Conservation (phyloP, 2,797 vertebrate genomes). For the Trematomus bernacchii region DNA sequence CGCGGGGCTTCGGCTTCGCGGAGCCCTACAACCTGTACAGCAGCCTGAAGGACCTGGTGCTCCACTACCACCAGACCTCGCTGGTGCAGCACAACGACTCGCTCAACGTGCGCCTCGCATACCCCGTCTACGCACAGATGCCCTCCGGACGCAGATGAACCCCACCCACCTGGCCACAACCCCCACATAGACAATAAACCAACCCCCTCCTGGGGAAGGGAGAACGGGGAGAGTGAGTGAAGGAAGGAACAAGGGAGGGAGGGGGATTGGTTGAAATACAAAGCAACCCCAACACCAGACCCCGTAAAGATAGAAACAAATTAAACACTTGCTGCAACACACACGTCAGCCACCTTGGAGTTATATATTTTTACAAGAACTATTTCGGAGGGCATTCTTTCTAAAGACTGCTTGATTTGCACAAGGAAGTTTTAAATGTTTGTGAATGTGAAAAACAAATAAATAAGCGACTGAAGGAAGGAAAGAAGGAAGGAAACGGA, state of each 20-base stretch:
- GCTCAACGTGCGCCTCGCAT: conserved; percentile 94
- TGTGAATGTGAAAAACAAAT: conserved; percentile 95
- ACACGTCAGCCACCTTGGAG: conserved; percentile 88
- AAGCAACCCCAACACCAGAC: conserved; percentile 56
- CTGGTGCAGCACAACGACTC: conserved; percentile 98
- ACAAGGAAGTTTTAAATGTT: conserved; percentile 96
- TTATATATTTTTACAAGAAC: conserved; percentile 96
- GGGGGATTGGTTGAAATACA: conserved; percentile 22
- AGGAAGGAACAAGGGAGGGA: conserved; percentile 7
- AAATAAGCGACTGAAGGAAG: conserved; percentile 58
- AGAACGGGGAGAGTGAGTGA: conserved; percentile 5
- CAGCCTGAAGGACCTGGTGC: conserved; percentile 96
- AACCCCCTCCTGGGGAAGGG: conserved; percentile 24
- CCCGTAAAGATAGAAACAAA: conserved; percentile 55
- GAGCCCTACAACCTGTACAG: conserved; percentile 97
- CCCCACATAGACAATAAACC: conserved; percentile 45
- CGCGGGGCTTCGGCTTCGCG: conserved; percentile 94
- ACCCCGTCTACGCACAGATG: conserved; percentile 95
- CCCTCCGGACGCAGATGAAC: conserved; percentile 94
- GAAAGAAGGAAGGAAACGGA: conserved; percentile 84
- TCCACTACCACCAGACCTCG: conserved; percentile 96
- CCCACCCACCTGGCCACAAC: conserved; percentile 1
- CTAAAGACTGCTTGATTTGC: conserved; percentile 99
- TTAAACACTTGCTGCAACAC: conserved; percentile 82
- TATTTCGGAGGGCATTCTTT: conserved; percentile 95